Evolutionary conservation across 2,888 invertebrate genomes (phyloP).

Genomic region (Eretmocerus hayati): DNA sequence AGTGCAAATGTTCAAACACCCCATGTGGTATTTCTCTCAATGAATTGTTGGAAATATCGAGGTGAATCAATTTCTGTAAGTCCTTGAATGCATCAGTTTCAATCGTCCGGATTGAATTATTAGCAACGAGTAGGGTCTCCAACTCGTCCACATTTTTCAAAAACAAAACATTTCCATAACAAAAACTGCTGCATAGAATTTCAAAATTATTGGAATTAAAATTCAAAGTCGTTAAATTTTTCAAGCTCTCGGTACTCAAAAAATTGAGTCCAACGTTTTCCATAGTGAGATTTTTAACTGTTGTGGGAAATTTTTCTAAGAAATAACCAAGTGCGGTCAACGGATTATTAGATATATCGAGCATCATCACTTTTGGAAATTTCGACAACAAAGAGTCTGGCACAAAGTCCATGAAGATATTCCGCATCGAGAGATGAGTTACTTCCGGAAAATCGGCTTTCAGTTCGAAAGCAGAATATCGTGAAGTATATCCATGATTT

Average conservation of each 20-base stretch:
- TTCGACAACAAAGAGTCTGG: not conserved
- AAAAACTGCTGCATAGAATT: not conserved
- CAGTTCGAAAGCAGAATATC: not conserved
- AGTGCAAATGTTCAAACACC: slow-evolving; percentile 6
- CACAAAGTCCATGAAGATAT: not conserved
- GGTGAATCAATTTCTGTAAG: slow-evolving; percentile 5
- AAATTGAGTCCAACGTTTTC: not conserved
- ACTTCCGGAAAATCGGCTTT: slow-evolving; percentile 9
- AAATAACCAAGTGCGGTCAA: not conserved
- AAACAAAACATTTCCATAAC: slow-evolving; percentile 1
- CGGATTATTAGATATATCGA: slow-evolving; percentile 15
- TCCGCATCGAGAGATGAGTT: slow-evolving; percentile 10
- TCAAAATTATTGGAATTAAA: slow-evolving; percentile 7
- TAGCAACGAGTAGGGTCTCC: slow-evolving; percentile 6
- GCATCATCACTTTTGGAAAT: slow-evolving; percentile 12
- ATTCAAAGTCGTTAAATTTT: not conserved
- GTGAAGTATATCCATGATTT: not conserved
- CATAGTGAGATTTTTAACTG: slow-evolving; percentile 8
- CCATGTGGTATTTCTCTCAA: slow-evolving; percentile 8
- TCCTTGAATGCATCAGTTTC: slow-evolving; percentile 15
- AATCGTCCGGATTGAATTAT: slow-evolving; percentile 9
- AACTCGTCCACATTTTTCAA: slow-evolving; percentile 7
- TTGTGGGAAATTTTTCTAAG: not conserved
- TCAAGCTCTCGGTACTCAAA: not conserved
- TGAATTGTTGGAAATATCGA: slow-evolving; percentile 19